Conservation (phyloP, 2,113 vertebrate genomes). For the Indicator maculatus region DNA sequence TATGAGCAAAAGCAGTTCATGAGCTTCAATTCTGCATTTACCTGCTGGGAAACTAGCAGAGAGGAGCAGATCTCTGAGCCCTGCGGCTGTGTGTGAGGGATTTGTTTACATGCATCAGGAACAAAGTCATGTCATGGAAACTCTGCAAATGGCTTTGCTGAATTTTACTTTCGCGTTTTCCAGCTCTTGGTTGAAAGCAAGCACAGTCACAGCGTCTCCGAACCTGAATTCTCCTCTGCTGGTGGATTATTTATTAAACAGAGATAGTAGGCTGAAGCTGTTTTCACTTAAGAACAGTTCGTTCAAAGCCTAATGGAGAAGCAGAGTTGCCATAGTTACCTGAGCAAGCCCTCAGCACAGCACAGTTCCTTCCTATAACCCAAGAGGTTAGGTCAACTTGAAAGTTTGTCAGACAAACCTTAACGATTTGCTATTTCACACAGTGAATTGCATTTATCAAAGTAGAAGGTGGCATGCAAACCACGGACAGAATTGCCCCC, state of each 20-base stretch:
- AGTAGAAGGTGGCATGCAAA: background rate
- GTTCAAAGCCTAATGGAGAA: constrained; percentile 64
- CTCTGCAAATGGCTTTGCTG: background rate
- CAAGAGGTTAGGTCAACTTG: constrained; percentile 72
- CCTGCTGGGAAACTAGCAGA: background rate
- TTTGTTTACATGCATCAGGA: constrained; percentile 10
- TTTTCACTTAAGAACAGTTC: constrained; percentile 75
- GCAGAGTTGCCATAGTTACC: constrained; percentile 79
- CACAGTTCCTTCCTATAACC: constrained; percentile 59
- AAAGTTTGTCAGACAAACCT: constrained; percentile 65
- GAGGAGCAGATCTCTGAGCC: background rate
- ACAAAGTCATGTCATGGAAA: constrained; percentile 30
- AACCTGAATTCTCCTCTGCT: constrained; percentile 40
- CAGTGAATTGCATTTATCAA: constrained; percentile 48
- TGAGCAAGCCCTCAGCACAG: constrained; percentile 62
- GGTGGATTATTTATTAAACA: constrained; percentile 72
- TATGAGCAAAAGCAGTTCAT: background rate
- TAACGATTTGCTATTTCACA: constrained; percentile 52
- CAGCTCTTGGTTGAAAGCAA: constrained; percentile 50
- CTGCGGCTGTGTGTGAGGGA: fast-evolving
- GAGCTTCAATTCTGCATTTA: background rate
- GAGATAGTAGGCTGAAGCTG: constrained; percentile 58
- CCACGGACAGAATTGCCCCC: background rate
- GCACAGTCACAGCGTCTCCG: constrained; percentile 4
- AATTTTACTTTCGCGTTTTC: constrained; percentile 36